phyloP scores from a whole-genome alignment of 2,113 vertebrate species.

The Dascyllus trimaculatus region DNA sequence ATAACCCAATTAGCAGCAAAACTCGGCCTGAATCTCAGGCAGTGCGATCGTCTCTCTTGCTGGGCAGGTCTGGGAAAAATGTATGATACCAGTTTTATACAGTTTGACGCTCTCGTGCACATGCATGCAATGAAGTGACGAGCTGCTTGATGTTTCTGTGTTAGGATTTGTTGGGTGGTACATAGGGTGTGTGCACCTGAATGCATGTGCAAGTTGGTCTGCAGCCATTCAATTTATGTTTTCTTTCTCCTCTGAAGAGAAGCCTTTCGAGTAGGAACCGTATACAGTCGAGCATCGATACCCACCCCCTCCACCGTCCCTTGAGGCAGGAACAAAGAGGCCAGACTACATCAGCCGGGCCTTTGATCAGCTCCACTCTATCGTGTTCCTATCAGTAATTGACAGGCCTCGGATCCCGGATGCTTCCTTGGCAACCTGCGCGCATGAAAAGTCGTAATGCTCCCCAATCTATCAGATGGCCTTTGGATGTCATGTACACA shows the following conservation, averaged over 20 bases:
- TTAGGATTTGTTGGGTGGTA: background rate
- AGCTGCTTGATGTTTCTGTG: background rate
- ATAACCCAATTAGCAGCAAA: constrained; percentile 81
- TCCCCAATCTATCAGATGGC: background rate
- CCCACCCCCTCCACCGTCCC: constrained; percentile 35
- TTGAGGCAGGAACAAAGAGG: constrained; percentile 76
- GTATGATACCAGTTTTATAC: constrained; percentile 11
- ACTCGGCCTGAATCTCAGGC: constrained; percentile 70
- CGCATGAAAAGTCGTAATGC: constrained; percentile 23
- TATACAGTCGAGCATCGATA: constrained; percentile 41
- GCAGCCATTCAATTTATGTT: constrained; percentile 22
- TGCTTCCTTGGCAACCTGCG: constrained; percentile 22
- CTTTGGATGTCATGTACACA: constrained; percentile 13
- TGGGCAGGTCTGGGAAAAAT: constrained; percentile 33
- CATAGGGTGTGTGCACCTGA: background rate
- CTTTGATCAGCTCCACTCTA: constrained; percentile 75
- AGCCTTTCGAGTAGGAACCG: constrained; percentile 43
- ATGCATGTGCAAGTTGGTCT: constrained; percentile 1
- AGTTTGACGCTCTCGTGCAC: background rate
- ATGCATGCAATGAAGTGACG: background rate
- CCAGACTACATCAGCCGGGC: constrained; percentile 68
- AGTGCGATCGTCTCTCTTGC: constrained; percentile 53
- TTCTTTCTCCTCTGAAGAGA: constrained; percentile 51
- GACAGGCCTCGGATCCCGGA: constrained; percentile 50
- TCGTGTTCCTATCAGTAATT: constrained; percentile 70